A percentile compares a stretch with the other conserved stretches of the same genome.
Conservation (phyloP, 2,797 vertebrate species). For the Muscicapa striata region DNA sequence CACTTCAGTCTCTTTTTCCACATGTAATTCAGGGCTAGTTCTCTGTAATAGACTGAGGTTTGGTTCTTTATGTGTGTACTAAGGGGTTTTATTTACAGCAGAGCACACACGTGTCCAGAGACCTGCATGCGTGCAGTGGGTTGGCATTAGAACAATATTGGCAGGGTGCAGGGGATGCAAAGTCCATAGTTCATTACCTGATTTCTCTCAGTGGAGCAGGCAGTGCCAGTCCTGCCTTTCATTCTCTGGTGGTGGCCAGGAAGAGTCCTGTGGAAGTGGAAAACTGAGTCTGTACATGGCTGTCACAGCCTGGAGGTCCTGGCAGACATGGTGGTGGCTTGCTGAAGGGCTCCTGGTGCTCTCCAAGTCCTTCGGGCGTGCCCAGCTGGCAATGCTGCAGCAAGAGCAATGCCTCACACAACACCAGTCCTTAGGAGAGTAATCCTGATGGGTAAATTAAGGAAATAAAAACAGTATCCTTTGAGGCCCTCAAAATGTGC, state of each 20-base stretch:
- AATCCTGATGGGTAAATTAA: neutral
- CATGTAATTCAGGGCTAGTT: neutral
- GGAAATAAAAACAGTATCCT: neutral
- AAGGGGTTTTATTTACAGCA: neutral
- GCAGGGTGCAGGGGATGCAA: neutral
- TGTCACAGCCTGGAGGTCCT: neutral
- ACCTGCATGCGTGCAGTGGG: accelerated
- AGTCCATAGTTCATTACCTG: neutral
- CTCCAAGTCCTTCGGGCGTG: neutral
- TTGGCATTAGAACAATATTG: neutral
- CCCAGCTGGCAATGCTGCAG: neutral
- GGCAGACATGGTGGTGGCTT: neutral
- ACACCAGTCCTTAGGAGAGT: neutral
- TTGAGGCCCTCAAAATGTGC: neutral
- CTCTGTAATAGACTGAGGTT: neutral
- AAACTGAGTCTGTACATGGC: accelerated
- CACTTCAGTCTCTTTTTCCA: neutral
- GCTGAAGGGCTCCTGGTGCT: neutral
- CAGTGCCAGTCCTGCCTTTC: neutral
- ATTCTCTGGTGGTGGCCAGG: accelerated
- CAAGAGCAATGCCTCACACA: neutral
- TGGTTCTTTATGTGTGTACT: neutral
- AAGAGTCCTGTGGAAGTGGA: neutral
- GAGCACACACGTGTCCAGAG: neutral
- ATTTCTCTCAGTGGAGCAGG: neutral